Conservation (phyloP, 2,113 vertebrate genomes). For the Hippopotamus amphibius region DNA sequence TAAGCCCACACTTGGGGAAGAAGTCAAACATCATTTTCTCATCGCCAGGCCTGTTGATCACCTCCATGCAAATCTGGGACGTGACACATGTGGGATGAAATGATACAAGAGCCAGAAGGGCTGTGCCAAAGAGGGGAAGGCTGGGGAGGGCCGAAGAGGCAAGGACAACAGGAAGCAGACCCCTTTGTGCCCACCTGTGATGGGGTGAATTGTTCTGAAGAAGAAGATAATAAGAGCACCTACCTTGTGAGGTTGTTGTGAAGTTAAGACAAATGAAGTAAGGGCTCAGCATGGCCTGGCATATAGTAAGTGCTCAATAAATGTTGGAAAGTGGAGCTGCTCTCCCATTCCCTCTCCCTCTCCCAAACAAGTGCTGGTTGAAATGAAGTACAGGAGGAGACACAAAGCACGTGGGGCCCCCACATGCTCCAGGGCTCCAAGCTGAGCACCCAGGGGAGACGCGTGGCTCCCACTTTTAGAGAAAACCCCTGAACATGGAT, state of each 20-base stretch:
- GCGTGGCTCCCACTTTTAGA: neutral
- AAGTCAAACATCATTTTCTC: neutral
- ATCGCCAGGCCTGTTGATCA: neutral
- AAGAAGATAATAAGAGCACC: neutral
- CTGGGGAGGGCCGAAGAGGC: neutral
- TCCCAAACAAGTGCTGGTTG: neutral
- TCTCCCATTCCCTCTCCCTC: neutral
- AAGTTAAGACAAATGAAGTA: neutral
- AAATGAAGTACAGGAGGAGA: neutral
- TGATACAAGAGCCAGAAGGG: neutral
- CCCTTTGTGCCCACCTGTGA: neutral
- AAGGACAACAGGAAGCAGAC: neutral
- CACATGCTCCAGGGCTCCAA: neutral
- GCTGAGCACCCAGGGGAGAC: neutral
- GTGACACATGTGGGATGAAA: neutral
- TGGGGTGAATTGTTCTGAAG: neutral
- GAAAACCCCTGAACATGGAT: neutral
- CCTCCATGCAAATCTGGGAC: neutral
- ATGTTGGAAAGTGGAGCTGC: neutral
- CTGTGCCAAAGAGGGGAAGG: neutral
- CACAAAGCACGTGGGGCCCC: fast-evolving
- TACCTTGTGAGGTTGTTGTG: neutral
- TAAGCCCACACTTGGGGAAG: neutral
- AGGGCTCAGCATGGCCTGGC: neutral
- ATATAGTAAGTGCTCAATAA: neutral